Evolutionary conservation across 2,888 invertebrate genomes (phyloP).

Genomic region (Lithosia quadra): DNA sequence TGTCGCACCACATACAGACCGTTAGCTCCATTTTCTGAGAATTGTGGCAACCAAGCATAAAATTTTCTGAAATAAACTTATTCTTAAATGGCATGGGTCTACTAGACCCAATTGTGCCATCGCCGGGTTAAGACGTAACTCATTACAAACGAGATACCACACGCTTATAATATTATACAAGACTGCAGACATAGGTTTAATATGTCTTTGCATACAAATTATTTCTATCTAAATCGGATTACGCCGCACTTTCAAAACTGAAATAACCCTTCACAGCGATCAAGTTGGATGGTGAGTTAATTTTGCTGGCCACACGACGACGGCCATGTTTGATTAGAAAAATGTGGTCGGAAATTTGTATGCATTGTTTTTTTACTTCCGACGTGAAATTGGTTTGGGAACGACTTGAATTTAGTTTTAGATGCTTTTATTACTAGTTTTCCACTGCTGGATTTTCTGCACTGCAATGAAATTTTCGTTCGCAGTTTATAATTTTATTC

Average conservation of each 20-base stretch:
- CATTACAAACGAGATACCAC: neutral
- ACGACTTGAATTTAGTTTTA: neutral
- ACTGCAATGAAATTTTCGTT: neutral
- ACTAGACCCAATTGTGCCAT: too few relatives aligned
- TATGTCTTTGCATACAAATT: slow-evolving; percentile 66
- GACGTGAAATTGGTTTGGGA: slow-evolving; percentile 1
- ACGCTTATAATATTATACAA: neutral
- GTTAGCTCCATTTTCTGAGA: too few relatives aligned
- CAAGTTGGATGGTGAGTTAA: slow-evolving; percentile 51
- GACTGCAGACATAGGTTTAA: slow-evolving; percentile 54
- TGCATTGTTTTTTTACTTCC: slow-evolving; percentile 26
- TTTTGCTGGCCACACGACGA: slow-evolving; percentile 31
- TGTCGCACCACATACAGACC: too few relatives aligned
- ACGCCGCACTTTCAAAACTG: slow-evolving; percentile 49
- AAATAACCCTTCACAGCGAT: slow-evolving; percentile 39
- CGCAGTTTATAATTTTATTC: too few relatives aligned
- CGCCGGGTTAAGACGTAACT: neutral
- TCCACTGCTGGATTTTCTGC: too few relatives aligned
- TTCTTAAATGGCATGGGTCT: too few relatives aligned
- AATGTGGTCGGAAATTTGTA: slow-evolving; percentile 45
- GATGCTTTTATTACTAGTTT: neutral
- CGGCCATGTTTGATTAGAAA: slow-evolving; percentile 49
- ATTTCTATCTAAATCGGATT: slow-evolving; percentile 60
- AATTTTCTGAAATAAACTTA: too few relatives aligned
- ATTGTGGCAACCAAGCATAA: too few relatives aligned